These are phyloP conservation scores for Chiloscyllium punctatum DNA, from an alignment of 2,797 vertebrate species.

Conservation along the genomic window DNA sequence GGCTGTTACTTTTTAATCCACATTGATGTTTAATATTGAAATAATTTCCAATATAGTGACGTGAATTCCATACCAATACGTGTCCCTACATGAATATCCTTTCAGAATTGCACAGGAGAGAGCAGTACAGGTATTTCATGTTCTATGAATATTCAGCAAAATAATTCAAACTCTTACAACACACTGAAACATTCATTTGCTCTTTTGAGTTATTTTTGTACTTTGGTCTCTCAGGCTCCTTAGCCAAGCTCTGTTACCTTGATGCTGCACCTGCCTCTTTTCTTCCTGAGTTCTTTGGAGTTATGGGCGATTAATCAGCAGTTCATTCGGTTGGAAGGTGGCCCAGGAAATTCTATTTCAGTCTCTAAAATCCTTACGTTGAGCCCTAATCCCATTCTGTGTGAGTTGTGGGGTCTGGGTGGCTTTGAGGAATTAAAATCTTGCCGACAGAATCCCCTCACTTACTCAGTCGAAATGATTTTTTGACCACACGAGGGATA, in stretches of 20 bases:
- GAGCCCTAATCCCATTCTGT: too few relatives aligned
- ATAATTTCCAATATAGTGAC: neutral
- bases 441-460: neutral
- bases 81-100: neutral
- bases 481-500: neutral
- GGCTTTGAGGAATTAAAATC: neutral
- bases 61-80: neutral
- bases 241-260: neutral
- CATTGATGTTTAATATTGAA: neutral
- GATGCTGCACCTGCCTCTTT: neutral
- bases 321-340: neutral
- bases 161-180: neutral
- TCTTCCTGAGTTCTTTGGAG: neutral
- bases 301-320: neutral
- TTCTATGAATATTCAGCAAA: neutral
- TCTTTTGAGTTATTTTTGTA: neutral
- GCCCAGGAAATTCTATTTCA: neutral
- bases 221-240: neutral
- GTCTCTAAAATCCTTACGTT: neutral
- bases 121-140: neutral
- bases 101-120: neutral
- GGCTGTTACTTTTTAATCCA: neutral
- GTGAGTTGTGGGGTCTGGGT: too few relatives aligned
- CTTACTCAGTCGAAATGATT: neutral
- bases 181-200: neutral